A percentile compares a stretch with the other conserved stretches of the same genome.
Evolutionary conservation across 2,888 invertebrate genomes (phyloP).

Genomic region (Antheraea assamensis): DNA sequence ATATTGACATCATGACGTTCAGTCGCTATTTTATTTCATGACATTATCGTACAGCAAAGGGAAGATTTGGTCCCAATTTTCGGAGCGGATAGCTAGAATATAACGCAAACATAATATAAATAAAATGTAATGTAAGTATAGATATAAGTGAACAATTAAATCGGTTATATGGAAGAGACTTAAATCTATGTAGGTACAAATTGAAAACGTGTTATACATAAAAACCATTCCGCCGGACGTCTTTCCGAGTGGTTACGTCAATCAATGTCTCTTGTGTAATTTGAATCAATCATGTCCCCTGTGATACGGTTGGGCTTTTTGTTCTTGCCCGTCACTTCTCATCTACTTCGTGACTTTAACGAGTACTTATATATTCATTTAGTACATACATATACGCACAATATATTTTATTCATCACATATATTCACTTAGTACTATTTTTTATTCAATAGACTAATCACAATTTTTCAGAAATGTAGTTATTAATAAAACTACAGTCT

Average conservation of each 20-base stretch:
- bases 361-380: neutral
- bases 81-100: too few relatives aligned
- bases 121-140: neutral
- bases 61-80: too few relatives aligned
- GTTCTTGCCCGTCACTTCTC: conserved; percentile 16
- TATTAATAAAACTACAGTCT: too few relatives aligned
- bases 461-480: too few relatives aligned
- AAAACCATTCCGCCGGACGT: conserved; percentile 2
- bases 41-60: too few relatives aligned
- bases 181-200: conserved; percentile 8
- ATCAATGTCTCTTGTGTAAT: conserved; percentile 23
- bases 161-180: neutral
- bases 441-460: neutral
- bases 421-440: neutral
- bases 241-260: conserved; percentile 18
- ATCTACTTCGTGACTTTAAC: conserved; percentile 5
- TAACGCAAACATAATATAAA: too few relatives aligned
- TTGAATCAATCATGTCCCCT: conserved; percentile 22
- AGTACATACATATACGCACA: neutral
- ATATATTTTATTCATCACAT: neutral
- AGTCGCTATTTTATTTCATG: too few relatives aligned
- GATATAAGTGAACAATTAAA: neutral
- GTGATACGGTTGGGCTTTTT: conserved; percentile 18
- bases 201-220: conserved; percentile 14
- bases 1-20: too few relatives aligned